A percentile compares a stretch with the other conserved stretches of the same genome.
These are phyloP conservation scores for Zaprionus lineosus DNA, from an alignment of 2,888 invertebrate genomes.

Conservation along the genomic window DNA sequence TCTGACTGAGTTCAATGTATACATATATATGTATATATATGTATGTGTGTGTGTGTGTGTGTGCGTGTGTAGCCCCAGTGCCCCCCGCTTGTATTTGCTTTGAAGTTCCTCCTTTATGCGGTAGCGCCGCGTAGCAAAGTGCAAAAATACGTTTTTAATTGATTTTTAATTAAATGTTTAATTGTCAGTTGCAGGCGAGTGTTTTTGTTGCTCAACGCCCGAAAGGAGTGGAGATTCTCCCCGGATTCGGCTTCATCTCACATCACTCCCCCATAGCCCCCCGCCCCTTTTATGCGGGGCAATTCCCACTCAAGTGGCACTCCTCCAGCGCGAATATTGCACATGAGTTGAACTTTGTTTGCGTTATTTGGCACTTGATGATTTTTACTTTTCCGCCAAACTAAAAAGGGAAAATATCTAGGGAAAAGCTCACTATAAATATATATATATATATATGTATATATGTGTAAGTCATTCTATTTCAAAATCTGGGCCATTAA, in stretches of 20 bases:
- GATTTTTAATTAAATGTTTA: constrained; percentile 75
- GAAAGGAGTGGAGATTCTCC: too few species aligned
- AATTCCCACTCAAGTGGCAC: constrained; percentile 39
- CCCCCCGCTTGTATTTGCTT: background rate
- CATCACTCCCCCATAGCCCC: too few species aligned
- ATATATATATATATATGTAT: constrained; percentile 1
- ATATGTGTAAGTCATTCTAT: constrained; percentile 15
- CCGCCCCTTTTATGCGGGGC: constrained; percentile 25
- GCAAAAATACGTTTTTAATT: constrained; percentile 66
- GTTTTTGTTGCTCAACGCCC: constrained; percentile 10
- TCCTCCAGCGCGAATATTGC: constrained; percentile 51
- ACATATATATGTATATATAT: constrained; percentile 3
- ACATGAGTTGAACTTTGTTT: constrained; percentile 46
- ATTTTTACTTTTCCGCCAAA: constrained; percentile 13
- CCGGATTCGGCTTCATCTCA: too few species aligned
- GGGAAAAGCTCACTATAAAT: background rate
- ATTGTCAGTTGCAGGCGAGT: constrained; percentile 67
- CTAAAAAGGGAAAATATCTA: background rate
- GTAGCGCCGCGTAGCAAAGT: constrained; percentile 35
- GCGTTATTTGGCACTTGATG: constrained; percentile 39
- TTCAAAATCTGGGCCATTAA: constrained; percentile 17
- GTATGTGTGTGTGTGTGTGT: background rate
- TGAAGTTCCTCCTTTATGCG: background rate
- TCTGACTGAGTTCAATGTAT: constrained; percentile 3
- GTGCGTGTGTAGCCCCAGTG: background rate